Evolutionary conservation across 2,888 invertebrate genomes (phyloP).

Genomic region (Conistra vaccinii): DNA sequence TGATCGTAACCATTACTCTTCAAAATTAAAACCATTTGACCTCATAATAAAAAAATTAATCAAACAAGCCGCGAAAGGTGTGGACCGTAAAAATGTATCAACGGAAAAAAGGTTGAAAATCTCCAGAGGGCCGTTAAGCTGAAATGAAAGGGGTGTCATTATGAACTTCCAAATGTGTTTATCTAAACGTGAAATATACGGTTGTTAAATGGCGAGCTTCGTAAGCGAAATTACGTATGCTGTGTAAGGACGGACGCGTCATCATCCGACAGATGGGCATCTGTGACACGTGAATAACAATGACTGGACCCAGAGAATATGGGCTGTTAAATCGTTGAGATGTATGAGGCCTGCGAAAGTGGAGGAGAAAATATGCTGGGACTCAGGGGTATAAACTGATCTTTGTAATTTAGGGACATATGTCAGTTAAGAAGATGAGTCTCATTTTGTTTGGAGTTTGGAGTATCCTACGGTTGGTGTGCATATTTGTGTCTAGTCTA

Average conservation of each 20-base stretch:
- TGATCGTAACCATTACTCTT: conserved; percentile 51
- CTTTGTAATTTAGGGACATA: conserved; percentile 26
- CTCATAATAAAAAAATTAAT: conserved; percentile 66
- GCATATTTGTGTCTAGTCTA: conserved; percentile 3
- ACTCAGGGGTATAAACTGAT: conserved; percentile 1
- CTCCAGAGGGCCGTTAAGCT: conserved; percentile 67
- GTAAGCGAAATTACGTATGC: conserved; percentile 66
- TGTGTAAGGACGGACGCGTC: conserved; percentile 36
- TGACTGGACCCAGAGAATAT: conserved; percentile 47
- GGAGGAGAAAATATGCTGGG: conserved; percentile 36
- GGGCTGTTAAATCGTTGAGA: conserved; percentile 56
- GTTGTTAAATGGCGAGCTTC: conserved; percentile 65
- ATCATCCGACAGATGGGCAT: conserved; percentile 47
- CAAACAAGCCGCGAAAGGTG: conserved; percentile 59
- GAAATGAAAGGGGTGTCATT: conserved; percentile 72
- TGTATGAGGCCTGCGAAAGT: conserved; percentile 35
- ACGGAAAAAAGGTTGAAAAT: conserved; percentile 67
- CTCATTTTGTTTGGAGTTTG: conserved; percentile 16
- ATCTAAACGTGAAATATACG: conserved; percentile 72
- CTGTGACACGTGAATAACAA: conserved; percentile 49
- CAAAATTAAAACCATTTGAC: conserved; percentile 66
- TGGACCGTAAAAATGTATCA: conserved; percentile 65
- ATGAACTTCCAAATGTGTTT: conserved; percentile 72
- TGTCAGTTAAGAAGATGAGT: conserved; percentile 34
- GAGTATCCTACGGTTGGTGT: background rate